Base-by-base conservation (phyloP, 2,113 vertebrate genomes). In the Ascaphus truei region DNA sequence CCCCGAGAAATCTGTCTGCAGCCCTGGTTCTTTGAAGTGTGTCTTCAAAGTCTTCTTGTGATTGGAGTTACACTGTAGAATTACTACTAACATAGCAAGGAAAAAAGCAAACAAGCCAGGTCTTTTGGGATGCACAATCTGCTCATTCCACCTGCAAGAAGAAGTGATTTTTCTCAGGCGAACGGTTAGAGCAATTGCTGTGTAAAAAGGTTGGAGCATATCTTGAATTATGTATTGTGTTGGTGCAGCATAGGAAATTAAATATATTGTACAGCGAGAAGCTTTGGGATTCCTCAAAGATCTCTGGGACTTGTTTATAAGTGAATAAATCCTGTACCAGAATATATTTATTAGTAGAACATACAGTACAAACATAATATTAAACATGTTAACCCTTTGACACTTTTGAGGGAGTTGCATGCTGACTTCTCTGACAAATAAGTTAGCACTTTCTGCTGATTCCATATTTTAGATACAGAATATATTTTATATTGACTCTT, bases 171-270 rank as follows among this genome's bases (percentile, higher is more conserved):
- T 62, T 62, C 41, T 62, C 41, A 47, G 43, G 27, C 16, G 29
- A 62, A 48, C 22, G 16, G 39, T 31, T 48, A 31, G n/a, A 47
- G 27, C 59, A 47, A 47, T 62, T 62, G 39, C 41, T 62, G 16
- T 62, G 22, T 47, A 47, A 47, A 62, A 33, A 20, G 23, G 60
- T 25, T 48, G 30, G 41, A 62, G 34, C 60, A 62, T 12, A 33
- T 62, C 12, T 62, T 62, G 43, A 43, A 62, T 62, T 48, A 62
- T 62, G 60, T 34, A 62, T 62, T 29, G 29, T 48, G 43, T 33
- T 62, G n/a, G 3, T 62, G 29, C 48, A 48, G 18, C 34, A 34
- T 31, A 25, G 50, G 59, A 25, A 29, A 43, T 60, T 13, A 39
- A 59, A 59, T 41, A 41, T 59, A 12, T 10, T 36, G 26, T 41